Conservation (phyloP, 2,113 vertebrate genomes). For the Tringa solitaria region DNA sequence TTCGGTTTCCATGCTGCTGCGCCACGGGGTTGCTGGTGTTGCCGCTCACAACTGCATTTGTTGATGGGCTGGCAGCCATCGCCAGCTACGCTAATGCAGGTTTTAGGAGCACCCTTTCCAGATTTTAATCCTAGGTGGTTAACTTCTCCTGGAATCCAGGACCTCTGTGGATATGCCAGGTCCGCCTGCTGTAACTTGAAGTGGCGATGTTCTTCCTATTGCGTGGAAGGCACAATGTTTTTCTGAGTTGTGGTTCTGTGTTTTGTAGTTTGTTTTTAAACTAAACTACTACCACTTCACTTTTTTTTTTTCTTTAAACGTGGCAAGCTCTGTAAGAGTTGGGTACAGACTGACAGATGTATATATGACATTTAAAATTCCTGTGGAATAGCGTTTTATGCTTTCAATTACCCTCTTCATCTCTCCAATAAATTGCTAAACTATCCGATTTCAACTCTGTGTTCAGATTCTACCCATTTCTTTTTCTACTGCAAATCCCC, state of each 20-base stretch:
- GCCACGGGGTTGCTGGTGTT: background rate
- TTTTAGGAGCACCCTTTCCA: background rate
- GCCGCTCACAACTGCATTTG: background rate
- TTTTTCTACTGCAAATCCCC: background rate
- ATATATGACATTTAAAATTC: background rate
- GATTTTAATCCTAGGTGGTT: background rate
- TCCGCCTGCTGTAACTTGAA: background rate
- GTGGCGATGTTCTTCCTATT: background rate
- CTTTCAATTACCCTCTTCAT: background rate
- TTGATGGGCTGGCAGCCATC: background rate
- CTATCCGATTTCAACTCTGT: background rate
- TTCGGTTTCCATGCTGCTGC: background rate
- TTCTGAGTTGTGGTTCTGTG: background rate
- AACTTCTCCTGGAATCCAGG: background rate
- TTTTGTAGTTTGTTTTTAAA: background rate
- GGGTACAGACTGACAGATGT: background rate
- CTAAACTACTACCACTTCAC: rapidly evolving
- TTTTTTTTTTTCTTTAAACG: background rate
- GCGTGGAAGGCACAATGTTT: background rate
- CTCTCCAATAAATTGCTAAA: background rate
- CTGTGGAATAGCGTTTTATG: background rate
- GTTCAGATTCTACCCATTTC: background rate
- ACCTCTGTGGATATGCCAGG: background rate
- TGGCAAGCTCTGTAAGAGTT: background rate
- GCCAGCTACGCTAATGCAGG: background rate